Evolutionary conservation across 2,113 vertebrate genomes (phyloP), one percentile per base, ranked within the genome.

Genomic region (Dasypus novemcinctus): DNA sequence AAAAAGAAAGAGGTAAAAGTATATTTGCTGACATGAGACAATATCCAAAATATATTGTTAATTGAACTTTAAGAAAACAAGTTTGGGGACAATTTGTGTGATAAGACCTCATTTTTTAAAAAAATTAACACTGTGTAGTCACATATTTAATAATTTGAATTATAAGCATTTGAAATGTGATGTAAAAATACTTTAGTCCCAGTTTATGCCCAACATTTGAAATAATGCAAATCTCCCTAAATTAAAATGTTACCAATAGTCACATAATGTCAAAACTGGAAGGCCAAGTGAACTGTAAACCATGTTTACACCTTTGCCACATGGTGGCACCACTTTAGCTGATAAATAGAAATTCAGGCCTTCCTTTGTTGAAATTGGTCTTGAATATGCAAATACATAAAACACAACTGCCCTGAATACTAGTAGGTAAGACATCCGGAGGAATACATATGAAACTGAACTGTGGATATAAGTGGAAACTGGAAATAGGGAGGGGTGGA

Each of bases 291-390:
- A 89, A 83, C 33, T 66, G 5, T n/a, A 94, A 94, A 14, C 49
- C 38, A 52, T 83, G 87, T 96, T 95, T 93, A 85, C 43, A 91
- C 41, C 95, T 15, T 72, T 75, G 64, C 97, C 97, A 97, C 93
- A 90, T 87, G 97, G 93, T 97, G 97, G 96, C 92, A 63, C 93
- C 90, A 96, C 74, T 83, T 96, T 9, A 96, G 87, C 75, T 95
- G 80, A 91, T 83, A 97, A 94, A 96, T 79, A 91, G 43, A 72
- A 92, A 97, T 92, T 87, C 43, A 36, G 57, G 52, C 52, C 74
- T 85, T 27, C 38, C 41, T 96, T 97, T 97, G 89, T 96, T 66
- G 63, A 95, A 64, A 82, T 15, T 41, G n/a, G 33, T 86, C 57
- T 95, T 1, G 1, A 95, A 96, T 89, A 87, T 72, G 75, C 79